A percentile compares a stretch with the other conserved stretches of the same genome.
Evolutionary conservation across 2,797 vertebrate species (phyloP).

Genomic region (Rhincodon typus): DNA sequence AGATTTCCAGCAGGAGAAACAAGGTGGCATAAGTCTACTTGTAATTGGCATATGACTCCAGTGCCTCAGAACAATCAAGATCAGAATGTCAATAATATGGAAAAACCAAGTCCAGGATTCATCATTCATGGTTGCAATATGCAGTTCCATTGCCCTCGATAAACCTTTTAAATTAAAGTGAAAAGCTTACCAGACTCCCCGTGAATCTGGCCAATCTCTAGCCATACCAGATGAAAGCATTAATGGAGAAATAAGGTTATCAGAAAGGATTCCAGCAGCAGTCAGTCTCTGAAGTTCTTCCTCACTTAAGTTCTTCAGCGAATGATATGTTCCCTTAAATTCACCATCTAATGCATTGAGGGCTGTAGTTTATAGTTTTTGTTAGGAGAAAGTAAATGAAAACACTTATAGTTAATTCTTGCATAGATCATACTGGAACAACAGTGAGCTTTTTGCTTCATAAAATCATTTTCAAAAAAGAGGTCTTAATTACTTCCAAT

Average conservation of each 20-base stretch:
- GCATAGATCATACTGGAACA: background rate
- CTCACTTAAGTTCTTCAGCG: conserved; percentile 46
- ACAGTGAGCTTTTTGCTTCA: background rate
- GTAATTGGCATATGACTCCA: background rate
- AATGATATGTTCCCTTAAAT: conserved; percentile 48
- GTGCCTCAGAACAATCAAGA: background rate
- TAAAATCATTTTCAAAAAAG: background rate
- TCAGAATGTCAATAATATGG: background rate
- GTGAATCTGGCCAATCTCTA: conserved; percentile 54
- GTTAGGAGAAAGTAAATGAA: background rate
- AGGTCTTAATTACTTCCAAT: background rate
- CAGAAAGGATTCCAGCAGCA: conserved; percentile 40
- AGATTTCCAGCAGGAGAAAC: background rate
- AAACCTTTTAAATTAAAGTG: background rate
- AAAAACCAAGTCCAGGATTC: background rate
- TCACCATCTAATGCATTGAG: conserved; percentile 45
- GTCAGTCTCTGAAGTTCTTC: conserved; percentile 38
- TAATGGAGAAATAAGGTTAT: conserved; percentile 41
- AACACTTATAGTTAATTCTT: background rate
- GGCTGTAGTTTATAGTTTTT: conserved; percentile 41
- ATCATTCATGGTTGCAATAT: background rate
- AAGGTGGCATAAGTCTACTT: background rate
- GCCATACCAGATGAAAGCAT: conserved; percentile 49
- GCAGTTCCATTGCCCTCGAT: background rate
- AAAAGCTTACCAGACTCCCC: conserved; percentile 48